phyloP scores from a whole-genome alignment of 1,140 invertebrate genomes.

The Glossosoma conforme region DNA sequence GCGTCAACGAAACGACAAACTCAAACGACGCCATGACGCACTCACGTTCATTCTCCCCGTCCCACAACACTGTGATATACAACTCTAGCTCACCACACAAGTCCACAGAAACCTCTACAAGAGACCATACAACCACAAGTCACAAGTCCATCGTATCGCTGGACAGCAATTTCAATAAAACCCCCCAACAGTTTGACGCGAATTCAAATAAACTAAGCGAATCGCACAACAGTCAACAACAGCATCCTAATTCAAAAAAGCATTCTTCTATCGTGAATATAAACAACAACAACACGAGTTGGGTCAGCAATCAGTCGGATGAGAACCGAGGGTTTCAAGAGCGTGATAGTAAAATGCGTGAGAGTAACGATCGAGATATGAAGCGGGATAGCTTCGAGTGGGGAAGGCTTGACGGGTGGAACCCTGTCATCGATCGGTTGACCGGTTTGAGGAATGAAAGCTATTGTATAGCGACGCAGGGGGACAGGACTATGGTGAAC shows the following conservation, averaged over 20 bases:
- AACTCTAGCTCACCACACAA: conserved; percentile 34
- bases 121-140: conserved; percentile 34
- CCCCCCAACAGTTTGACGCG: conserved; percentile 33
- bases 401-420: conserved; percentile 48
- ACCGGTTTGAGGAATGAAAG: conserved; percentile 73
- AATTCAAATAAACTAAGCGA: conserved; percentile 35
- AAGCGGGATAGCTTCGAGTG: conserved; percentile 51
- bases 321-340: conserved; percentile 47
- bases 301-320: conserved; percentile 47
- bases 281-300: conserved; percentile 48
- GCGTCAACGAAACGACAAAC: conserved; percentile 40
- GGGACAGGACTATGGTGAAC: conserved; percentile 37
- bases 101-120: conserved; percentile 26
- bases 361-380: conserved; percentile 40
- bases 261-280: conserved; percentile 47
- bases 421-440: conserved; percentile 77
- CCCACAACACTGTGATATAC: conserved; percentile 49
- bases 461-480: conserved; percentile 72
- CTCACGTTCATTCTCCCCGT: conserved; percentile 38
- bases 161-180: conserved; percentile 31
- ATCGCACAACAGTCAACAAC: conserved; percentile 35
- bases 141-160: conserved; percentile 38
- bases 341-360: conserved; percentile 38
- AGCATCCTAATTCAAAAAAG: conserved; percentile 37
- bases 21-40: conserved; percentile 41